Evolutionary conservation across 2,888 invertebrate genomes (phyloP).

Genomic region (Xestobium rufovillosum): DNA sequence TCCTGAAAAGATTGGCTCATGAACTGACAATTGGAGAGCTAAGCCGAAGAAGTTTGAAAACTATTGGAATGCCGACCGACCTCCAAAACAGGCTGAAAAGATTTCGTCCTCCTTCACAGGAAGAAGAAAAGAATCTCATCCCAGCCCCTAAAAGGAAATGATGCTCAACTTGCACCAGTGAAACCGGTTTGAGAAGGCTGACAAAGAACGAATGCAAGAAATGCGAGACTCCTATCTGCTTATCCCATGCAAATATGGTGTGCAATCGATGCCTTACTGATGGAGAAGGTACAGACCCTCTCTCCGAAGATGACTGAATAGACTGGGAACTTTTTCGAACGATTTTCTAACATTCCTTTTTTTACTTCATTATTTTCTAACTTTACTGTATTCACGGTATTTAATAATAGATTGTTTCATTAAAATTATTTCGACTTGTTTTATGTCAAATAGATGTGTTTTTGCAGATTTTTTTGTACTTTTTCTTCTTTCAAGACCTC

Average conservation of each 20-base stretch:
- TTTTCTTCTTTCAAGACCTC: too few species aligned
- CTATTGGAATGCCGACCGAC: conserved; percentile 7
- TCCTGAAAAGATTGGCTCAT: conserved; percentile 8
- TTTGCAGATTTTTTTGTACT: too few species aligned
- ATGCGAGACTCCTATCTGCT: conserved; percentile 6
- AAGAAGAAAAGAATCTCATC: conserved; percentile 9
- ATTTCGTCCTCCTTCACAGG: conserved; percentile 10
- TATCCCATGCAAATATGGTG: conserved; percentile 13
- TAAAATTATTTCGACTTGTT: too few species aligned
- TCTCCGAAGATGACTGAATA: too few species aligned
- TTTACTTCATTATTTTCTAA: too few species aligned
- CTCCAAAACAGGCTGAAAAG: conserved; percentile 13
- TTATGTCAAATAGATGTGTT: too few species aligned
- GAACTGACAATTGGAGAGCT: conserved; percentile 13
- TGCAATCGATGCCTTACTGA: conserved; percentile 9
- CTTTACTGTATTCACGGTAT: too few species aligned
- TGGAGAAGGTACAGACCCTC: too few species aligned
- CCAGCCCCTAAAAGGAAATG: conserved; percentile 10
- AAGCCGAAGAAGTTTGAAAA: conserved; percentile 13
- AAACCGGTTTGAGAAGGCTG: conserved; percentile 7
- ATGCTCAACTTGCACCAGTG: conserved; percentile 13
- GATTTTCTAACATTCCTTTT: too few species aligned
- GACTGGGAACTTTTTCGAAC: too few species aligned
- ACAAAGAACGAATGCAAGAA: conserved; percentile 8
- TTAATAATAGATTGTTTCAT: too few species aligned